Base-by-base conservation (phyloP, 1,140 invertebrate species). In the Phymorhynchus buccinoides region DNA sequence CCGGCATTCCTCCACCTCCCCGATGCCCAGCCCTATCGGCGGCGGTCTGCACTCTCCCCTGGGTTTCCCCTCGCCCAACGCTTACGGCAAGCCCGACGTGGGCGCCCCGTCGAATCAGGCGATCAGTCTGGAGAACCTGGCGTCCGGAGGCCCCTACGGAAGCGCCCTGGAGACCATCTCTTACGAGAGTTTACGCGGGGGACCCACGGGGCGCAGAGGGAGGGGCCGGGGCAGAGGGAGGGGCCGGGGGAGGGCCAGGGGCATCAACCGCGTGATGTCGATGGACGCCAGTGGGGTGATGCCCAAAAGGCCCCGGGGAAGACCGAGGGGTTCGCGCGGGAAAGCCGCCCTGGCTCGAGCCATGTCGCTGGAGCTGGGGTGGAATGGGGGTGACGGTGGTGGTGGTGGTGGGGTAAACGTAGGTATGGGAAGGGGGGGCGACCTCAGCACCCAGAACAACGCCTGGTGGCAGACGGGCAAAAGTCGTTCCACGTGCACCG, bases 281-380 rank as follows among this genome's bases (percentile, higher is more conserved):
- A 27, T 83, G n/a, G 66, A 66, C 37, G 81, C 37, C 14, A 66
- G 52, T 9, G 52, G 3, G 30, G 48, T 66, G 32, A 56, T 81
- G 32, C 80, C 80, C 48, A 66, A 56, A n/a, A 56, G 80, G 18
- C 80, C 80, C 1, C 48, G 80, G 52, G 80, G 80, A 22, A 52
- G 80, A 66, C 80, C 80, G 0, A 32, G 80, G 3, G 80, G 80
- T 3, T 81, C 80, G 1, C 48, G 80, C 14, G 80, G 80, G 30
- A 81, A 66, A 81, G 80, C 80, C 22, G 80, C 80, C n/a, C 62
- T 81, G 52, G 80, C 80, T 4, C 80, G 80, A 14, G 80, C 80
- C 52, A 75, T 75, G 73, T 81, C 80, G 0, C 48, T 81, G 37
- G 73, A 75, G 6, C 3, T 27, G 16, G 73, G 73, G 73, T 75